Evolutionary conservation across 1,140 invertebrate species (phyloP).

Genomic region (Philotrypesis tridentata): DNA sequence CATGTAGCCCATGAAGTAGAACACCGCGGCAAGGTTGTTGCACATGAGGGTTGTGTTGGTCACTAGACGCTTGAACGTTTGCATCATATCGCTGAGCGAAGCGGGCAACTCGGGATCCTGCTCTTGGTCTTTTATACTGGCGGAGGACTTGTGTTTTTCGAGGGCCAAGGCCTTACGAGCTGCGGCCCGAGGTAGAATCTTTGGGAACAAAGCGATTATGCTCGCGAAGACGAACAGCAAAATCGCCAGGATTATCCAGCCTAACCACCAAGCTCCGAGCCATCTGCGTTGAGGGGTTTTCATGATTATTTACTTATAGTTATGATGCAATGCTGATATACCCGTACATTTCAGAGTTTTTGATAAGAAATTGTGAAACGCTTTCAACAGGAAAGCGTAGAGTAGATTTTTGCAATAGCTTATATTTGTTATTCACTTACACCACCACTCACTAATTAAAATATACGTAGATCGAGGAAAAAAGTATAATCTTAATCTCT

Average conservation of each 20-base stretch:
- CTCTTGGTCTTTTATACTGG: constrained; percentile 56
- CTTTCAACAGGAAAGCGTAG: no score
- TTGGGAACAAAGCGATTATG: constrained; percentile 80
- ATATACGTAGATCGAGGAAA: no score
- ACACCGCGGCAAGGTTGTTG: constrained; percentile 80
- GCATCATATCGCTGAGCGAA: constrained; percentile 76
- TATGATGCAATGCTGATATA: no score
- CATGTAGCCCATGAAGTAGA: constrained; percentile 82
- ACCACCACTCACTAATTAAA: no score
- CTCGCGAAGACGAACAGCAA: constrained; percentile 78
- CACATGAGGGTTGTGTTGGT: constrained; percentile 81
- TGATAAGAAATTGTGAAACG: no score
- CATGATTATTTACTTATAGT: no score
- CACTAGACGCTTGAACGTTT: constrained; percentile 77
- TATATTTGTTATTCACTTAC: no score
- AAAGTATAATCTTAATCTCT: no score
- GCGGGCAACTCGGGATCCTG: constrained; percentile 67
- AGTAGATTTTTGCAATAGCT: no score
- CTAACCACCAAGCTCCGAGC: constrained; percentile 87
- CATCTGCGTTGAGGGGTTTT: constrained; percentile 71
- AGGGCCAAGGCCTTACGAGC: constrained; percentile 73
- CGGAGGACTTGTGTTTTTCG: constrained; percentile 67
- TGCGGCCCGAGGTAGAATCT: constrained; percentile 77
- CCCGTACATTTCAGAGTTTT: no score
- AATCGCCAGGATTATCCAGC: constrained; percentile 82